Evolutionary conservation across 2,888 invertebrate genomes (phyloP).

Genomic region (Caradrina clavipalpis): DNA sequence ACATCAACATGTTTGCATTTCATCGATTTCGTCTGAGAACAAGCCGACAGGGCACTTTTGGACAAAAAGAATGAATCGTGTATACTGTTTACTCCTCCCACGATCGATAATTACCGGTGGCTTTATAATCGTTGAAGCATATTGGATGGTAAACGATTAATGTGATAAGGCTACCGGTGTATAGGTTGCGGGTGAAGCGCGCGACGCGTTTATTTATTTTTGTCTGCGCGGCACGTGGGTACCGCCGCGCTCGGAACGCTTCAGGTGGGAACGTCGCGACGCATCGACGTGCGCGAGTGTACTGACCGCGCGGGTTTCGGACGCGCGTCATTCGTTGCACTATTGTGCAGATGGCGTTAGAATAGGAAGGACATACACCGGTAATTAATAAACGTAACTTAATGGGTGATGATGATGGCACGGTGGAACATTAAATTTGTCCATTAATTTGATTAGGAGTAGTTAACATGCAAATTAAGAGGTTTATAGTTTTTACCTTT

Average conservation of each 20-base stretch:
- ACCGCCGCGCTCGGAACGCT: constrained; percentile 68
- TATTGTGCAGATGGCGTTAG: constrained; percentile 80
- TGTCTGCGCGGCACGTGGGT: constrained; percentile 77
- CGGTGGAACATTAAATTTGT: constrained; percentile 5
- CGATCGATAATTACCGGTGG: constrained; percentile 28
- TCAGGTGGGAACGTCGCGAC: constrained; percentile 77
- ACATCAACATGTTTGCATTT: constrained; percentile 87
- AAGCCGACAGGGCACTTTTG: constrained; percentile 52
- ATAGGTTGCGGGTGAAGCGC: constrained; percentile 48
- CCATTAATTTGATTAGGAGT: constrained; percentile 22
- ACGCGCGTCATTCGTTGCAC: constrained; percentile 79
- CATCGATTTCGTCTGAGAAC: constrained; percentile 82
- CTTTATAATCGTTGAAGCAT: constrained; percentile 40
- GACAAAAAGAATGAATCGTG: constrained; percentile 11
- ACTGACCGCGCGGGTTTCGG: constrained; percentile 86
- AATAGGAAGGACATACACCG: constrained; percentile 77
- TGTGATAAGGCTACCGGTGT: constrained; percentile 58
- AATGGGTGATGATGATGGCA: constrained; percentile 18
- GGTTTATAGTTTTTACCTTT: constrained; percentile 12
- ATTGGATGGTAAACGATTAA: constrained; percentile 34
- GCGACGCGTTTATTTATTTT: constrained; percentile 77
- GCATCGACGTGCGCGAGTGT: constrained; percentile 85
- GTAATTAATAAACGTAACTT: constrained; percentile 30
- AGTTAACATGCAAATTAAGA: constrained; percentile 28
- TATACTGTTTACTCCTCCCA: constrained; percentile 3